Evolutionary conservation across 2,888 invertebrate genomes (phyloP).

Genomic region (Machimus rusticus): DNA sequence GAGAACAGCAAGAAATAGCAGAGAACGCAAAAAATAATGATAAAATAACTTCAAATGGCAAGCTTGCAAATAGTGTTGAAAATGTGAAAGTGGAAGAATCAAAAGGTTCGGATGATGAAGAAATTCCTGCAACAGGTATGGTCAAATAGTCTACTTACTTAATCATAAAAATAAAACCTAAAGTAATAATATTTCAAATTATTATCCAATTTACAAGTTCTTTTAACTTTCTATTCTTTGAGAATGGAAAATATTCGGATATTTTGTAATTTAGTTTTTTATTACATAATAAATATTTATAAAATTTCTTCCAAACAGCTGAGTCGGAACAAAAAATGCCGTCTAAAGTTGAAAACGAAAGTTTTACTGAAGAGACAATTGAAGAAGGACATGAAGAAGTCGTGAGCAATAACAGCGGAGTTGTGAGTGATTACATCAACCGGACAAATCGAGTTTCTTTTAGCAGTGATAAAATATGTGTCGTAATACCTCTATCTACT

Average conservation of each 20-base stretch:
- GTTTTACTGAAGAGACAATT: background rate
- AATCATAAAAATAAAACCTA: background rate
- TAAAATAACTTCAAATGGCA: background rate
- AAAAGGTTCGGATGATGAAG: background rate
- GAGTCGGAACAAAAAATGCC: background rate
- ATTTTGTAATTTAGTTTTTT: background rate
- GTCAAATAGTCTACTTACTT: background rate
- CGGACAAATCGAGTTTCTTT: background rate
- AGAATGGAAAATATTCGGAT: no score
- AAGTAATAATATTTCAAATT: no score
- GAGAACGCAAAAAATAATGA: background rate
- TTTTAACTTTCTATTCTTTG: no score
- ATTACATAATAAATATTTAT: background rate
- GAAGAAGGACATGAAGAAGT: background rate
- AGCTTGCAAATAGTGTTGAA: background rate
- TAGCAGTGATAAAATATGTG: background rate
- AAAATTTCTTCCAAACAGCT: background rate
- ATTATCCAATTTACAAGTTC: background rate
- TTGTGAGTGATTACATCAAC: background rate
- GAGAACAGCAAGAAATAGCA: background rate
- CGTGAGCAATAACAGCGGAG: background rate
- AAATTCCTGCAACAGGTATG: background rate
- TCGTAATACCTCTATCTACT: background rate
- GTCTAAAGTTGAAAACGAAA: background rate
- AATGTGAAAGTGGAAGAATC: background rate